phyloP scores from a whole-genome alignment of 2,797 vertebrate species.

The Natrix natrix region DNA sequence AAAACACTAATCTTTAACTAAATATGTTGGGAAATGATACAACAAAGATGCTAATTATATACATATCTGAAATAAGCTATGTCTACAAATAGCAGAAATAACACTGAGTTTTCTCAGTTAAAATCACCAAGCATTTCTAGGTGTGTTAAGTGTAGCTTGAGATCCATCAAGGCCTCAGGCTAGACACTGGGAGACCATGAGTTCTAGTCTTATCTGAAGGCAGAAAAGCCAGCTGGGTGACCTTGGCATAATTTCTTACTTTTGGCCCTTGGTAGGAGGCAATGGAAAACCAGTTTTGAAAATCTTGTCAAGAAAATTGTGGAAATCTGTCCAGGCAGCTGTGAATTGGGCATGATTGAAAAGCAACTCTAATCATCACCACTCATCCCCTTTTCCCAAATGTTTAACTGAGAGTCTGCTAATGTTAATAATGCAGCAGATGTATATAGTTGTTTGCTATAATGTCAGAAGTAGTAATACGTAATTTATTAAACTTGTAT shows the following conservation, averaged over 20 bases:
- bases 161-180: neutral
- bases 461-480: neutral
- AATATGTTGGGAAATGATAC: neutral
- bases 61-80: neutral
- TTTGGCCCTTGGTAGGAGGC: neutral
- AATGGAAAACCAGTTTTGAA: neutral
- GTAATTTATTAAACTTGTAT: neutral
- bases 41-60: neutral
- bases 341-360: neutral
- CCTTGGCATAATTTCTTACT: neutral
- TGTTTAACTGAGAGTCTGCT: neutral
- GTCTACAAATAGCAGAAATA: neutral
- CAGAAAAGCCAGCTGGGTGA: neutral
- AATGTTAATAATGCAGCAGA: neutral
- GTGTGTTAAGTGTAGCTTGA: neutral
- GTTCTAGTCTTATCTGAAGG: neutral
- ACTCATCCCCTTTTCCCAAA: neutral
- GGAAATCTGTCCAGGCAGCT: neutral
- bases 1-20: neutral
- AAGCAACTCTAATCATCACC: neutral
- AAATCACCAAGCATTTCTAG: neutral
- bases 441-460: neutral
- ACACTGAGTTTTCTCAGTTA: neutral
- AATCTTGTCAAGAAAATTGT: neutral
- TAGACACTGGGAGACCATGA: neutral